A percentile compares a stretch with the other conserved stretches of the same genome.
Evolutionary conservation across 2,113 vertebrate genomes (phyloP).

Genomic region (Onychostoma macrolepis): DNA sequence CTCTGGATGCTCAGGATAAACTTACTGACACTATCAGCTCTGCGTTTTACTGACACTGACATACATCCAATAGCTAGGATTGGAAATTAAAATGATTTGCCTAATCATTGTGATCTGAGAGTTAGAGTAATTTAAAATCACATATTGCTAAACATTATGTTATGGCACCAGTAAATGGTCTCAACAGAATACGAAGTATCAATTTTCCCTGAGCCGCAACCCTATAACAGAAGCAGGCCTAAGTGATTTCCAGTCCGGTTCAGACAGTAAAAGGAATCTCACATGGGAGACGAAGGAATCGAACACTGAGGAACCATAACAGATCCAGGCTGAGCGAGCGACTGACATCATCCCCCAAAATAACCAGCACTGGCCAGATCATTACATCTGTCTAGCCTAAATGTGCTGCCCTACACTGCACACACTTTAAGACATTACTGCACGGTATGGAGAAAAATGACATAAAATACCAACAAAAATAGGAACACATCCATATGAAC

Average conservation of each 20-base stretch:
- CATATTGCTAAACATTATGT: background rate
- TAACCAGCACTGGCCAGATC: conserved; percentile 34
- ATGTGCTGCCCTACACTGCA: background rate
- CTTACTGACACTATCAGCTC: conserved; percentile 66
- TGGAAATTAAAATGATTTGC: background rate
- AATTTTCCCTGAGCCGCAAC: conserved; percentile 69
- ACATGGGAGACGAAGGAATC: conserved; percentile 69
- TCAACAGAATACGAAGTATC: conserved; percentile 63
- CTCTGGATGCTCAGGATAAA: conserved; percentile 72
- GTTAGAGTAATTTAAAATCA: background rate
- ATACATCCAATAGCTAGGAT: background rate
- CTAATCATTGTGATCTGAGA: background rate
- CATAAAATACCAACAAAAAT: background rate
- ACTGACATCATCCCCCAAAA: conserved; percentile 58
- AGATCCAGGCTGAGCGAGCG: conserved; percentile 51
- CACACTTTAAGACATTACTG: background rate
- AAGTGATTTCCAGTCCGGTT: conserved; percentile 78
- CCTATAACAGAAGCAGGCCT: conserved; percentile 65
- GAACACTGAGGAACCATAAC: conserved; percentile 68
- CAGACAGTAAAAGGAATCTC: conserved; percentile 75
- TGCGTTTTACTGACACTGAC: background rate
- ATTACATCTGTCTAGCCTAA: conserved; percentile 16
- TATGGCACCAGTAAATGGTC: background rate
- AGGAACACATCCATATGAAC: background rate
- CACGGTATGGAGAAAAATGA: background rate